These are phyloP conservation scores for Chironomus striatipennis DNA, from an alignment of 1,140 invertebrate genomes.

Conservation along the genomic window DNA sequence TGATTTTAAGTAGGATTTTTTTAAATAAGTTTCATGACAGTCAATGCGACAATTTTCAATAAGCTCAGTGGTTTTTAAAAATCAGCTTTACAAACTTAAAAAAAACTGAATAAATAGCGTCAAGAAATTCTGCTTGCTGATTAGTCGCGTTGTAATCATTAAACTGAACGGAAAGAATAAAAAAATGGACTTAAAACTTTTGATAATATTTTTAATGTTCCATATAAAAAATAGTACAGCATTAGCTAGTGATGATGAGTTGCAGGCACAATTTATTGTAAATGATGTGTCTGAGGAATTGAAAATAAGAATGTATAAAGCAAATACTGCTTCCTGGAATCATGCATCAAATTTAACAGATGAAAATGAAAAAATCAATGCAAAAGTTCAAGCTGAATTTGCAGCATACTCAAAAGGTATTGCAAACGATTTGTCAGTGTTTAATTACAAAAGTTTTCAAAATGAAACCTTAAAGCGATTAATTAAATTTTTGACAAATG, in stretches of 20 bases:
- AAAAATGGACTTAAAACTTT: too few species aligned
- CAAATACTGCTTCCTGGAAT: conserved; percentile 49
- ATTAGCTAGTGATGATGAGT: not conserved
- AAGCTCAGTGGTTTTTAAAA: too few species aligned
- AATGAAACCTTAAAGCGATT: conserved; percentile 53
- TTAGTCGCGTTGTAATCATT: too few species aligned
- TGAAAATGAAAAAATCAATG: conserved; percentile 52
- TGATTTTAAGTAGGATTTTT: too few species aligned
- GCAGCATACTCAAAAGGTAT: conserved; percentile 39
- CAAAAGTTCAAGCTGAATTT: conserved; percentile 37
- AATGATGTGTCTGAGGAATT: not conserved
- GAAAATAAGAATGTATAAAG: not conserved
- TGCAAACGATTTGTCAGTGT: conserved; percentile 48
- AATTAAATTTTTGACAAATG: conserved; percentile 53
- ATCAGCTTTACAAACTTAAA: too few species aligned
- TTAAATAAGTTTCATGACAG: too few species aligned
- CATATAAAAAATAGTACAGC: too few species aligned
- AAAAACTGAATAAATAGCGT: too few species aligned
- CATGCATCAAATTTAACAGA: conserved; percentile 68
- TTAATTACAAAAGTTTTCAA: conserved; percentile 52
- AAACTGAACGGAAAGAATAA: too few species aligned
- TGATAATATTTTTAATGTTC: too few species aligned
- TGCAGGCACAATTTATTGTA: not conserved
- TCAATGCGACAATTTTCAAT: too few species aligned
- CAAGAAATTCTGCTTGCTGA: too few species aligned